Conservation (phyloP, 2,113 vertebrate species). For the Promerops cafer region DNA sequence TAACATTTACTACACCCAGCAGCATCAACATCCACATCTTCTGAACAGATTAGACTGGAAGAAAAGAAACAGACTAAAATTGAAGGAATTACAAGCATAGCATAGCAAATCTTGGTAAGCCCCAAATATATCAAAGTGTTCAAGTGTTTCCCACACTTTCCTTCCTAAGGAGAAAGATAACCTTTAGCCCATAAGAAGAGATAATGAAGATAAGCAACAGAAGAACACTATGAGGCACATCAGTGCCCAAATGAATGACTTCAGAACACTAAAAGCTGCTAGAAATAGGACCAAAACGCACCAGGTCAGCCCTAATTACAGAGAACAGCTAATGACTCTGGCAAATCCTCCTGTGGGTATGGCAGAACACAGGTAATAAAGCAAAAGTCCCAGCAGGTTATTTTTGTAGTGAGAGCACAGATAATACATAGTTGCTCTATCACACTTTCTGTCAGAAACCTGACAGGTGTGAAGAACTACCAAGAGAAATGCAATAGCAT, state of each 20-base stretch:
- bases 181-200: background rate
- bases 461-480: background rate
- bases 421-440: background rate
- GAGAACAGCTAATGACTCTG: background rate
- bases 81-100: background rate
- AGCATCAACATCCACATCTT: background rate
- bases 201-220: background rate
- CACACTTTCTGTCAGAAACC: background rate
- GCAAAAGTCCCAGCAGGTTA: background rate
- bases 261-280: background rate
- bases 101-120: background rate
- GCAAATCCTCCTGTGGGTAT: background rate
- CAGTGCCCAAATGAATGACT: background rate
- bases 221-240: background rate
- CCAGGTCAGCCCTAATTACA: constrained; percentile 18
- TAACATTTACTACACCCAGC: background rate
- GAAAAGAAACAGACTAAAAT: background rate
- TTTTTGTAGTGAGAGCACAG: background rate
- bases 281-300: constrained; percentile 1
- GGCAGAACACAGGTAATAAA: background rate
- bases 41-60: background rate
- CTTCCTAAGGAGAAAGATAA: background rate
- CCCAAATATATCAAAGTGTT: background rate
- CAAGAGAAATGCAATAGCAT: background rate
- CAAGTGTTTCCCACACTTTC: background rate